Conservation (phyloP, 2,113 vertebrate species). For the Megaceryle torquata region DNA sequence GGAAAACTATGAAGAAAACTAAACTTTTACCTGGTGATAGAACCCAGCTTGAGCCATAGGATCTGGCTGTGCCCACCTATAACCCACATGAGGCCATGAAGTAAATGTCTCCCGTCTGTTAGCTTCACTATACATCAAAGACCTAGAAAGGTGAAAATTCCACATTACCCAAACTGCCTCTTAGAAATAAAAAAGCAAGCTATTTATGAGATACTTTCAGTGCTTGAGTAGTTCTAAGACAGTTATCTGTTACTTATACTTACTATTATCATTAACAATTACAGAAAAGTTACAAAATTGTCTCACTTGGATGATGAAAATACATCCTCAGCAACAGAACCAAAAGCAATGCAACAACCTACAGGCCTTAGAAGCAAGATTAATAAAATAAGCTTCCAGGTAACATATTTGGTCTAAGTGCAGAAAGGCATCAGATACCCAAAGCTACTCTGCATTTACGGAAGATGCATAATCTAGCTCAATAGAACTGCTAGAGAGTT, state of each 20-base stretch:
- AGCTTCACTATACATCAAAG: slow-evolving; percentile 98
- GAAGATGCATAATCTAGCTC: neutral
- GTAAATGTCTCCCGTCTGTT: slow-evolving; percentile 98
- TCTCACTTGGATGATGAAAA: neutral
- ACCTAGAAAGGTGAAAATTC: slow-evolving; percentile 74
- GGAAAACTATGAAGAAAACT: neutral
- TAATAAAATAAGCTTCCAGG: neutral
- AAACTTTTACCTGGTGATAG: slow-evolving; percentile 91
- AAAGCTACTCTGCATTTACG: neutral
- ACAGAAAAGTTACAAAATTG: neutral
- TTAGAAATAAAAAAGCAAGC: neutral
- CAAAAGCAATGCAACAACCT: neutral
- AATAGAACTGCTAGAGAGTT: neutral
- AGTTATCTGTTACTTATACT: neutral
- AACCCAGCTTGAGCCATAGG: slow-evolving; percentile 99
- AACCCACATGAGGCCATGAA: slow-evolving; percentile 97
- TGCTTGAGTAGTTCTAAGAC: neutral
- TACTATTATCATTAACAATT: neutral
- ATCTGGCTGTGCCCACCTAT: slow-evolving; percentile 98
- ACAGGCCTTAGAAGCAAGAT: neutral
- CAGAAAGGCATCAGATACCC: neutral
- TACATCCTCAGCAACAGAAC: neutral
- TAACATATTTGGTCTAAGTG: neutral
- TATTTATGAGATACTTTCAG: neutral
- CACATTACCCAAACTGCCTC: neutral